Evolutionary conservation across 2,113 vertebrate species (phyloP).

Genomic region (Hippolais icterina): DNA sequence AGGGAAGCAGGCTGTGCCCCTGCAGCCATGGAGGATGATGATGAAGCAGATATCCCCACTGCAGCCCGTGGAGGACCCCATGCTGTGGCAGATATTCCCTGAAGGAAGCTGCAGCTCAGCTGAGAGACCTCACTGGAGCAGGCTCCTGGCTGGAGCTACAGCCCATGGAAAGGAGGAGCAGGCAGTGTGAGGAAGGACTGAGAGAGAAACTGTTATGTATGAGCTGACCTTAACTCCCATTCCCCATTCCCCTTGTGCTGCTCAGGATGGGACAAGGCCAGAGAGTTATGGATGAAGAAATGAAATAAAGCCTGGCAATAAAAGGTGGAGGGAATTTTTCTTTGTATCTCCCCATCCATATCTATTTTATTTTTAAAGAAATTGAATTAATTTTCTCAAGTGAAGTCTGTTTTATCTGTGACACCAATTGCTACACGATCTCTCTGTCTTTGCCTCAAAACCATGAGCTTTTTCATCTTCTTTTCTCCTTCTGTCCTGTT

Average conservation of each 20-base stretch:
- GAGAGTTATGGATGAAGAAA: background rate
- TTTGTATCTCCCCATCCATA: background rate
- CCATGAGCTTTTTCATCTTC: background rate
- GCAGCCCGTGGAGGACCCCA: background rate
- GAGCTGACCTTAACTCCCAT: background rate
- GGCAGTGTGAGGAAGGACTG: background rate
- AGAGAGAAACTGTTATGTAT: background rate
- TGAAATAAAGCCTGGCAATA: background rate
- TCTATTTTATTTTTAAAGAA: background rate
- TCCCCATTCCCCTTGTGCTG: background rate
- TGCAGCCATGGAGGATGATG: accelerated
- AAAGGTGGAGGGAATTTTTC: background rate
- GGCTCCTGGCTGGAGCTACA: background rate
- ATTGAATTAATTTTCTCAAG: background rate
- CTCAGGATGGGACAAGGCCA: background rate
- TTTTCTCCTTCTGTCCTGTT: background rate
- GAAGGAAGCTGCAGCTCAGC: background rate
- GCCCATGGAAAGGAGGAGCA: background rate
- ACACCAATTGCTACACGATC: background rate
- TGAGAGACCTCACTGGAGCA: background rate
- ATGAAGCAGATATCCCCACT: background rate
- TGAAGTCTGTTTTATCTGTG: background rate
- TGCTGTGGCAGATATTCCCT: background rate
- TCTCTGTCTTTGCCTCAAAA: background rate
- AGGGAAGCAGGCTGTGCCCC: background rate